Evolutionary conservation across 2,888 invertebrate genomes (phyloP), one percentile per base, ranked within the genome.

Genomic region (Hirtodrosophila alboralis): DNA sequence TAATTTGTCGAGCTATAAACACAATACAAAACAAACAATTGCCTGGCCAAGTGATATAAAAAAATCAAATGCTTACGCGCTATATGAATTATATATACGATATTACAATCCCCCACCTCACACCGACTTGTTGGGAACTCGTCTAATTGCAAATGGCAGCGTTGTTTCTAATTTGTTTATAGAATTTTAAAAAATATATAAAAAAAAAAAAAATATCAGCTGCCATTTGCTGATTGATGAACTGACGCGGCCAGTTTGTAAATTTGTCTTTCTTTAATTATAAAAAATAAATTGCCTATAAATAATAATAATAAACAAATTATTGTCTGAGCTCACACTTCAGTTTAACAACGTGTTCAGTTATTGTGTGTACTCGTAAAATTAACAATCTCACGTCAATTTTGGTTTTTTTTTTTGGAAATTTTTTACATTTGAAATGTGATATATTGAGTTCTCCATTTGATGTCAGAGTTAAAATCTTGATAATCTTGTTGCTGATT

Each of bases 1-100:
- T 83, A 76, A 78, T 83, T 80, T 80, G 65, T 51, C 45, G 47
- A 37, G 65, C 67, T 30, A 68, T 78, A 81, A 84, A 69, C 67
- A 63, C 53, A 28, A 36, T 26, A 23, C 4, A 34, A 41, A 10
- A 16, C 47, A 51, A 53, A 38, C n/a, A n/a, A n/a, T n/a, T n/a
- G n/a, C n/a, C n/a, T n/a, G n/a, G n/a, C n/a, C 74, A 73, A 77
- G 65, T 78, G 71, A 77, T 77, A 77, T 75, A 67, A 70, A 81
- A 78, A 78, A 64, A 76, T 67, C 23, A 74, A 81, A 68, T 84
- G 78, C 57, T 84, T 79, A 84, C 84, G 84, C 79, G 84, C 59
- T 63, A 41, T 58, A 49, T 53, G 53, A 67, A 63, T 56, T 63
- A 66, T 58, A n/a, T n/a, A n/a, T n/a, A n/a, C n/a, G n/a, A n/a